Evolutionary conservation across 2,113 vertebrate species (phyloP), one percentile per base, ranked within the genome.

Genomic region (Notarius quadriscutis): DNA sequence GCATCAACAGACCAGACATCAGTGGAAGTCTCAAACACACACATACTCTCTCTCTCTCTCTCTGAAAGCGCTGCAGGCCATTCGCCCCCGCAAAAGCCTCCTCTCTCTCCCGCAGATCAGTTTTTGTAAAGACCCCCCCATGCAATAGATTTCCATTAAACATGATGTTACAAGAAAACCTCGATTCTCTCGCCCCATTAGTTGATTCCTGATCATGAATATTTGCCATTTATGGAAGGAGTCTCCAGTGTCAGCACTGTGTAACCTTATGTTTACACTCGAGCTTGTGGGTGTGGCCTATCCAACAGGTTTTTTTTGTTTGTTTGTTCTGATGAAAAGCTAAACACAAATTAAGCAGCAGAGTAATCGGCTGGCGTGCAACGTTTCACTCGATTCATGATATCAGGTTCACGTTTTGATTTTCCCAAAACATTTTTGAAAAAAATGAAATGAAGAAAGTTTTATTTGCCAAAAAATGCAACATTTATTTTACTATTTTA

Each of bases 1-100:
- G 69, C 67, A 79, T 81, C 79, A 53, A 50, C 78, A 89, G 71
- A 34, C 51, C 25, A 85, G 80, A 48, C 62, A 86, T 89, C 83
- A 89, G 81, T 86, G 62, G 48, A 63, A 77, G 41, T 17, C 57
- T 11, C 79, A 25, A 18, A 57, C 81, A 30, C 53, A 71, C 34
- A 55, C 58, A 51, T 18, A 51, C 63, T 41, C 34, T 41, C 34
- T 41, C 62, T 15, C 75, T 11, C 55, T 1, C 55, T 12, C 55
- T 34, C 77, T 51, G 4, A 79, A 63, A 81, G 86, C 48, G 67
- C 83, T 63, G 63, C 74, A 80, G 62, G 79, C 41, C 55, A 71
- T 22, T 25, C 14, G 22, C 77, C 53, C 50, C 10, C 57, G 22
- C 57, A 60, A 30, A 12, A 27, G 27, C 57, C 84, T 51, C 41